phyloP scores from a whole-genome alignment of 2,888 invertebrate species.

The Polydrusus tereticollis region DNA sequence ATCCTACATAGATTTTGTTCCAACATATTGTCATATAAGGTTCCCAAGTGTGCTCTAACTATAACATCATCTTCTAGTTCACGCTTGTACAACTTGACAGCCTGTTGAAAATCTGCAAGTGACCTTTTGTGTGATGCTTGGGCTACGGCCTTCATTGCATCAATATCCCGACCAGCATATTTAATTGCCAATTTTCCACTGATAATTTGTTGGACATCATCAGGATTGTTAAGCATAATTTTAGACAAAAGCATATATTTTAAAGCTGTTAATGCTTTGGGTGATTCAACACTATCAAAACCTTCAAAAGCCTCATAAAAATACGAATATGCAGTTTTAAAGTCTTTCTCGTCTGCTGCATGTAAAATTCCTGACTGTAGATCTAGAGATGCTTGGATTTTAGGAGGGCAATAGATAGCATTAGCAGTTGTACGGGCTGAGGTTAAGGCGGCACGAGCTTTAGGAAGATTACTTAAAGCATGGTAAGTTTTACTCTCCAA shows the following conservation, averaged over 20 bases:
- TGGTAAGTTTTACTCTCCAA: slow-evolving; percentile 99
- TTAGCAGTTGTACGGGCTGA: slow-evolving; percentile 99
- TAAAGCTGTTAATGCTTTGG: slow-evolving; percentile 92
- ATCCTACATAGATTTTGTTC: slow-evolving; percentile 99
- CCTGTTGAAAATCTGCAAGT: slow-evolving; percentile 94
- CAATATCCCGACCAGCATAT: slow-evolving; percentile 94
- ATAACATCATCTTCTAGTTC: slow-evolving; percentile 97
- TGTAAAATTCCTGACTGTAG: slow-evolving; percentile 98
- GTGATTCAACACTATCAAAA: slow-evolving; percentile 94
- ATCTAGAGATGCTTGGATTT: slow-evolving; percentile 97
- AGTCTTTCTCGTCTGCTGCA: slow-evolving; percentile 99
- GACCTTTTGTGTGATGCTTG: slow-evolving; percentile 97
- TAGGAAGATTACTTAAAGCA: slow-evolving; percentile 95
- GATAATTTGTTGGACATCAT: slow-evolving; percentile 95
- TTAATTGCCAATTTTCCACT: slow-evolving; percentile 97
- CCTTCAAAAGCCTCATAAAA: slow-evolving; percentile 96
- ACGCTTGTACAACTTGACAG: slow-evolving; percentile 86
- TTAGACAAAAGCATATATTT: slow-evolving; percentile 99
- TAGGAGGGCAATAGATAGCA: slow-evolving; percentile 98
- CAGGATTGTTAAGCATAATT: slow-evolving; percentile 97
- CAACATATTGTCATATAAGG: slow-evolving; percentile 97
- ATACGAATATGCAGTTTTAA: slow-evolving; percentile 99
- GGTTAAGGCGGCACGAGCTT: slow-evolving; percentile 95
- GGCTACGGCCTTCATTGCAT: slow-evolving; percentile 98
- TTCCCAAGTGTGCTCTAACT: slow-evolving; percentile 95